phyloP scores from a whole-genome alignment of 2,797 vertebrate genomes.

The Calcarius lapponicus region DNA sequence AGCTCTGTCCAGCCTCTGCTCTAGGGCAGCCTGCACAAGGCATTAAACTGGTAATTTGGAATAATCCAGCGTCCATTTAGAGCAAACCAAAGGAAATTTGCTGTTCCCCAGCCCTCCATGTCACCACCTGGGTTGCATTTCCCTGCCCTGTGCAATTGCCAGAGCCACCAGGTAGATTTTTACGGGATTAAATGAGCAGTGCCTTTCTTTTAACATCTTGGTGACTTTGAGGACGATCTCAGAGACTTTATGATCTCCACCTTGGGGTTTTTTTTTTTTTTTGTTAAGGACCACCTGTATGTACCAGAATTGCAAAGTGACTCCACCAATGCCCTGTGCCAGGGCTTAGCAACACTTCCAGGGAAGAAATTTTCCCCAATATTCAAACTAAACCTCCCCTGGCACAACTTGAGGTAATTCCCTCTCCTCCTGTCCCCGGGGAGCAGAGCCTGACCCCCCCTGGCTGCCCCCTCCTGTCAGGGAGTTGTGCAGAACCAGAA shows the following conservation, averaged over 20 bases:
- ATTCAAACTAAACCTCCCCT: not conserved
- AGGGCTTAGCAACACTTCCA: not conserved
- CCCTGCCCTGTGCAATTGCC: accelerated
- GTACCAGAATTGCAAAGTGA: not conserved
- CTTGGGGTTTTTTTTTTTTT: not conserved
- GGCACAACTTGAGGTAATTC: accelerated
- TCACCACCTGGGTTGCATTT: not conserved
- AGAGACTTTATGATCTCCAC: not conserved
- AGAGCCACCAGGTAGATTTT: not conserved
- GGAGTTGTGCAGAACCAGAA: not conserved
- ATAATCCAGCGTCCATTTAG: accelerated
- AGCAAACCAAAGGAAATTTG: not conserved
- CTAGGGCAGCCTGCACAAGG: accelerated
- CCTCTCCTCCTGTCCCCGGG: not conserved
- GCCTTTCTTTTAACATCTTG: not conserved
- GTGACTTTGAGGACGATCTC: not conserved
- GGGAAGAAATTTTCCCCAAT: not conserved
- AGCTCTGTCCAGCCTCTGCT: not conserved
- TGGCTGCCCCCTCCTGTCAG: not conserved
- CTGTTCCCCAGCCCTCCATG: accelerated
- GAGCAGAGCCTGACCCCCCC: accelerated
- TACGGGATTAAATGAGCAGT: accelerated
- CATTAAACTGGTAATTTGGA: too few relatives aligned
- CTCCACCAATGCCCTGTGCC: not conserved
- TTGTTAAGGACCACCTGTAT: accelerated